Evolutionary conservation across 2,797 vertebrate genomes (phyloP).

Genomic region (Cyprinella venusta): DNA sequence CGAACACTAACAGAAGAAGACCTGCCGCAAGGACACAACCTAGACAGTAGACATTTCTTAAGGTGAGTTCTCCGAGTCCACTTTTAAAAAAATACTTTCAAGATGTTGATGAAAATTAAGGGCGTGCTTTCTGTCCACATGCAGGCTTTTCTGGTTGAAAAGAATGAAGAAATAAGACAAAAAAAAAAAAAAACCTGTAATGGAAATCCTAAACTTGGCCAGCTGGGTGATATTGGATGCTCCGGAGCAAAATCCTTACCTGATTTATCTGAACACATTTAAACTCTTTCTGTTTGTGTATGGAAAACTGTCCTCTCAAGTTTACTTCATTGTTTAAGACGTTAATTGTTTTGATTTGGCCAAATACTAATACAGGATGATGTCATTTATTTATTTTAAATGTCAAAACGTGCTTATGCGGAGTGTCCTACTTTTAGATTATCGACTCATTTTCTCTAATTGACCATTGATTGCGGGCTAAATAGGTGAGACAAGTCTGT

Average conservation of each 20-base stretch:
- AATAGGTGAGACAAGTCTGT: not conserved
- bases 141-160: conserved; percentile 59
- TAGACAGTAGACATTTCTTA: conserved; percentile 70
- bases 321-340: conserved; percentile 42
- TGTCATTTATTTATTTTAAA: conserved; percentile 63
- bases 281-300: conserved; percentile 33
- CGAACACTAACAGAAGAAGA: conserved; percentile 73
- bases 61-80: conserved; percentile 60
- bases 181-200: conserved; percentile 50
- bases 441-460: not conserved
- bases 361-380: conserved; percentile 31
- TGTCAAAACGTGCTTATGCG: conserved; percentile 16
- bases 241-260: conserved; percentile 57
- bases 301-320: conserved; percentile 57
- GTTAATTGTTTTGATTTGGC: conserved; percentile 33
- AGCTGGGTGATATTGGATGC: conserved; percentile 62
- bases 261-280: conserved; percentile 57
- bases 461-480: not conserved
- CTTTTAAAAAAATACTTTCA: not conserved
- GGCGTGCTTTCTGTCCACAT: conserved; percentile 41
- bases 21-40: conserved; percentile 64
- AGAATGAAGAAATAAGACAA: conserved; percentile 56
- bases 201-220: conserved; percentile 57
- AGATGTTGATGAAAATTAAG: conserved; percentile 21
- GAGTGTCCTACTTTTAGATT: not conserved